A percentile compares a stretch with the other conserved stretches of the same genome.
Conservation (phyloP, 2,113 vertebrate genomes). For the Heterocephalus glaber region DNA sequence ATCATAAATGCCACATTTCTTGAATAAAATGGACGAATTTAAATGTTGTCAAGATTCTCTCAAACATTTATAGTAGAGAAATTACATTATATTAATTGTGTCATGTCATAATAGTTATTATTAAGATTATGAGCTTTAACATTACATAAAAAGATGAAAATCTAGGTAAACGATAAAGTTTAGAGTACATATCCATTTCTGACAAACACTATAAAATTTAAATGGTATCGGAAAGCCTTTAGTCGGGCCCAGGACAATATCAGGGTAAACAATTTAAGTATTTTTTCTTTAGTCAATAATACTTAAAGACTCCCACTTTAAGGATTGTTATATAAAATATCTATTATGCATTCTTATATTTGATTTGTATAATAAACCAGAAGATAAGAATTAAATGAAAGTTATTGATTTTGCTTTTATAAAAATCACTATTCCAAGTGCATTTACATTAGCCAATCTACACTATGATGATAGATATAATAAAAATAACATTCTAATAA, state of each 20-base stretch:
- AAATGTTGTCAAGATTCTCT: constrained; percentile 1
- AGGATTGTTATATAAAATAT: constrained; percentile 63
- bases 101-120: not conserved
- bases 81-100: constrained; percentile 21
- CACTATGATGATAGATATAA: constrained; percentile 18
- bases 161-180: not conserved
- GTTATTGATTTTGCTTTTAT: constrained; percentile 67
- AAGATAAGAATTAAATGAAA: constrained; percentile 63
- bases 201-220: not conserved
- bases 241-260: not conserved
- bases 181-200: not conserved
- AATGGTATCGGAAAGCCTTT: not conserved
- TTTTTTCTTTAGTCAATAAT: constrained; percentile 67
- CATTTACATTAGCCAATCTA: not conserved
- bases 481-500: constrained; percentile 64
- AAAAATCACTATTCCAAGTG: constrained; percentile 31
- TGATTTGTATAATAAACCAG: constrained; percentile 63
- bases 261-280: not conserved
- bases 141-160: not conserved
- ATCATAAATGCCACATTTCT: not conserved
- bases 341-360: constrained; percentile 62
- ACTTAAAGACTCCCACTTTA: constrained; percentile 43
- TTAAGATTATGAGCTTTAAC: not conserved
- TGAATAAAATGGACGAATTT: not conserved
- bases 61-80: constrained; percentile 9